Base-by-base conservation (phyloP, 2,888 invertebrate genomes). In the Euproctis similis region DNA sequence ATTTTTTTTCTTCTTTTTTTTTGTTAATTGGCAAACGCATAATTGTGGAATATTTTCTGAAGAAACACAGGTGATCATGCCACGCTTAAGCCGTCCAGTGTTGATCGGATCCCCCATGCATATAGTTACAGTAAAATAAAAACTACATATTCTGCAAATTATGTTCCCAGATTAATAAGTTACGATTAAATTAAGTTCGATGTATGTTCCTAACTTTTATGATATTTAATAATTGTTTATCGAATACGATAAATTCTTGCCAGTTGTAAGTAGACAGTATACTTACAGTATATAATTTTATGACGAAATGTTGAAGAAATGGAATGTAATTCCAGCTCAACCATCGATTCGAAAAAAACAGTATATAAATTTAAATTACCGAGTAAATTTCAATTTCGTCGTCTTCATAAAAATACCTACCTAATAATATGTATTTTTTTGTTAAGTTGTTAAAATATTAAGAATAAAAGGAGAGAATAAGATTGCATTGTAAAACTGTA, bases 401-500 rank as follows among this genome's bases (percentile, higher is more conserved):
- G n/a, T n/a, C n/a, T n/a, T n/a, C n/a, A n/a, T n/a, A n/a, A n/a
- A n/a, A n/a, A n/a, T n/a, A n/a, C n/a, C n/a, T n/a, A n/a, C n/a
- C n/a, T n/a, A 33, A 43, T 42, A 39, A 37, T 45, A 45, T 42
- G 40, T 46, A 43, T 46, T 54, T n/a, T n/a, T 48, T 46, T 57
- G 55, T 59, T 77, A 74, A 73, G 71, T 74, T 76, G 61, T 74
- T 74, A 67, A 70, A 59, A 72, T 63, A 60, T 55, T 58, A 70
- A 46, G 4, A 14, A 4, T 14, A 14, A 23, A 77, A 78, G 78
- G 81, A 84, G 82, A 82, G 81, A 81, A 78, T 70, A 82, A 82
- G 82, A 82, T 82, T 81, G 80, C 78, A 77, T 71, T 59, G 69
- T 71, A 55, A 62, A 65, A 58, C 50, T 68, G 64, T 70, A 71